Evolutionary conservation across 53 echinoderm and acorn worm species (phyloP).

Genomic region (Astropecten irregularis): DNA sequence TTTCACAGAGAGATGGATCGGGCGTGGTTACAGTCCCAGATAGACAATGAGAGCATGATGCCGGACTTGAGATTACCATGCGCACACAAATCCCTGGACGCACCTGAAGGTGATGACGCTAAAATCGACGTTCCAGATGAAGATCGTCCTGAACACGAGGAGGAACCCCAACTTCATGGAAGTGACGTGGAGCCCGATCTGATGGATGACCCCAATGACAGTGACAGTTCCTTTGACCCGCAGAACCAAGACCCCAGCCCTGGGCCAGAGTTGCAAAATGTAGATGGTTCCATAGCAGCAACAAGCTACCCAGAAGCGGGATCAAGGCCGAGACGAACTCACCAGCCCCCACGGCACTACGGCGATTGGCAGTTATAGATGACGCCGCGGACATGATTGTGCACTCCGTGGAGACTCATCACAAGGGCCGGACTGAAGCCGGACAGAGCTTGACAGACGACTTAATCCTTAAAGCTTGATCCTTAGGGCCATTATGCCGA

Average conservation of each 20-base stretch:
- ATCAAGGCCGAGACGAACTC: too few relatives aligned
- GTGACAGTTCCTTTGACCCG: neutral
- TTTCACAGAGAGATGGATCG: constrained; percentile 1
- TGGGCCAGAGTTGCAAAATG: neutral
- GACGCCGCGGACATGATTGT: too few relatives aligned
- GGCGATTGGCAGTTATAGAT: constrained; percentile 3
- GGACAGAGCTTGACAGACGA: too few relatives aligned
- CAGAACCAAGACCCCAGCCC: neutral
- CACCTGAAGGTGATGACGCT: neutral
- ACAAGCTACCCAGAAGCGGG: too few relatives aligned
- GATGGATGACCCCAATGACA: neutral
- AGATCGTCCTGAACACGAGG: neutral
- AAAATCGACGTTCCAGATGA: neutral
- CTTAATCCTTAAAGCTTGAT: too few relatives aligned
- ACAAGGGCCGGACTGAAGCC: too few relatives aligned
- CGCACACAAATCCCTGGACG: too few relatives aligned
- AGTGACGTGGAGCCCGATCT: neutral
- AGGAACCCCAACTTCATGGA: neutral
- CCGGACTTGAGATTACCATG: neutral
- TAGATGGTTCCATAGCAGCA: too few relatives aligned
- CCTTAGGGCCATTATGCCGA: too few relatives aligned
- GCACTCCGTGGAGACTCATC: too few relatives aligned
- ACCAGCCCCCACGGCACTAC: neutral
- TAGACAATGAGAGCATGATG: neutral
- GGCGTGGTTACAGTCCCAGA: neutral